Percentiles rank a stretch among this genome's conserved stretches.
Evolutionary conservation across 2,113 vertebrate species (phyloP).

Genomic region (Halcyon senegalensis): DNA sequence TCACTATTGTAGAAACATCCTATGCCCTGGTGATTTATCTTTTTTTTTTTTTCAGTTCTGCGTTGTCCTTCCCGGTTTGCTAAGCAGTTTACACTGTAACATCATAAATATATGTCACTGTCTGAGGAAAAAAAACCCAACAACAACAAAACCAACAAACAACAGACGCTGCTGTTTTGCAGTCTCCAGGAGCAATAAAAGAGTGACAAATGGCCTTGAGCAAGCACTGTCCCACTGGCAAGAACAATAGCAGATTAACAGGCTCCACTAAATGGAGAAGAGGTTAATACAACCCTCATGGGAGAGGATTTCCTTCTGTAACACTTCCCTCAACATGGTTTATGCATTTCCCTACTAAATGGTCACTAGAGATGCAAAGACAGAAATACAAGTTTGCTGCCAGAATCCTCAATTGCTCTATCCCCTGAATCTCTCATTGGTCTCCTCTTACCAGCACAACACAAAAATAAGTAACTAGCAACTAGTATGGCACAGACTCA

Average conservation of each 20-base stretch:
- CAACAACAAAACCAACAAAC: not conserved
- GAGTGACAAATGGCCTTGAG: constrained; percentile 24
- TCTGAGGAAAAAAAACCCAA: not conserved
- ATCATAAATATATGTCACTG: constrained; percentile 18
- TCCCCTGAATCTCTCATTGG: not conserved
- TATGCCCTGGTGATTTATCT: not conserved
- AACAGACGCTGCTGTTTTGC: not conserved
- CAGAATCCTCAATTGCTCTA: not conserved
- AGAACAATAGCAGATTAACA: constrained; percentile 36
- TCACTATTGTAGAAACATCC: not conserved
- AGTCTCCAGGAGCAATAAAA: constrained; percentile 30
- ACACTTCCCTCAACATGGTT: not conserved
- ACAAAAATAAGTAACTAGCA: not conserved
- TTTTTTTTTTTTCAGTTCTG: not conserved
- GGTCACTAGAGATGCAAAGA: not conserved
- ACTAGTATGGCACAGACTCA: not conserved
- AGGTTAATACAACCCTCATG: not conserved
- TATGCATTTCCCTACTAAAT: not conserved
- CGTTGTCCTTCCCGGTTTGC: constrained; percentile 19
- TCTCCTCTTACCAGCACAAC: not conserved
- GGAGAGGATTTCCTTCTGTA: constrained; percentile 12
- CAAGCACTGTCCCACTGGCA: constrained; percentile 3
- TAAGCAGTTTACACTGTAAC: not conserved
- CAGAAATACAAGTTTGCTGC: not conserved
- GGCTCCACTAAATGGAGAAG: not conserved